A percentile compares a stretch with the other conserved stretches of the same genome.
Conservation (phyloP, 2,888 invertebrate genomes). For the Lymantria monacha region DNA sequence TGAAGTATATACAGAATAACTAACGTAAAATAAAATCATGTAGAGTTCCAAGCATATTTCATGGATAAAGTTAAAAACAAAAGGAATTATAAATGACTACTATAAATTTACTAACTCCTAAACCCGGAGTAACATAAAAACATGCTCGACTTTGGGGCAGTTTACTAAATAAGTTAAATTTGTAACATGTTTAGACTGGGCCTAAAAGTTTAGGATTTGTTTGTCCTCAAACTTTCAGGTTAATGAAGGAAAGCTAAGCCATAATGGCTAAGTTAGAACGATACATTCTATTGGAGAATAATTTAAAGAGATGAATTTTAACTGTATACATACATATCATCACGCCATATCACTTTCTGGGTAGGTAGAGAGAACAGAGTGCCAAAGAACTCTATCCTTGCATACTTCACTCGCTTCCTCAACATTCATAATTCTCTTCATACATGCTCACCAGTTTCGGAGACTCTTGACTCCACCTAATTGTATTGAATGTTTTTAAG, state of each 20-base stretch:
- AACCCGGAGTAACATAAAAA: constrained; percentile 15
- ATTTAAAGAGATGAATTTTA: not conserved
- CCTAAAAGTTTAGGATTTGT: constrained; percentile 34
- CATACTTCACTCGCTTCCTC: no score
- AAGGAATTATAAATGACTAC: not conserved
- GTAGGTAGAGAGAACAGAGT: no score
- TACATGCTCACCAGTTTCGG: no score
- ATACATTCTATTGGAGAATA: constrained; percentile 10
- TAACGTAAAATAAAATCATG: no score
- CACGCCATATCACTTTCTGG: no score
- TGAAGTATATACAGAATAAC: no score
- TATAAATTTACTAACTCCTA: not conserved
- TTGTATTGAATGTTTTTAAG: no score
- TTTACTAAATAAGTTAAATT: constrained; percentile 14
- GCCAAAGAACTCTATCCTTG: no score
- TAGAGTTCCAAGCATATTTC: not conserved
- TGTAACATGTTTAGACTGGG: constrained; percentile 22
- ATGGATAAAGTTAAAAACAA: not conserved
- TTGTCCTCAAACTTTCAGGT: constrained; percentile 30
- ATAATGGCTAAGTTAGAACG: constrained; percentile 28
- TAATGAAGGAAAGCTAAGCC: constrained; percentile 26
- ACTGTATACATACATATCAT: not conserved
- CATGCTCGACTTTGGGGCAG: constrained; percentile 7
- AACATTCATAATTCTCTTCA: no score
- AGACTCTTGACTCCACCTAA: no score